Evolutionary conservation across 2,113 vertebrate species (phyloP), one percentile per base, ranked within the genome.

Genomic region (Callipepla squamata): DNA sequence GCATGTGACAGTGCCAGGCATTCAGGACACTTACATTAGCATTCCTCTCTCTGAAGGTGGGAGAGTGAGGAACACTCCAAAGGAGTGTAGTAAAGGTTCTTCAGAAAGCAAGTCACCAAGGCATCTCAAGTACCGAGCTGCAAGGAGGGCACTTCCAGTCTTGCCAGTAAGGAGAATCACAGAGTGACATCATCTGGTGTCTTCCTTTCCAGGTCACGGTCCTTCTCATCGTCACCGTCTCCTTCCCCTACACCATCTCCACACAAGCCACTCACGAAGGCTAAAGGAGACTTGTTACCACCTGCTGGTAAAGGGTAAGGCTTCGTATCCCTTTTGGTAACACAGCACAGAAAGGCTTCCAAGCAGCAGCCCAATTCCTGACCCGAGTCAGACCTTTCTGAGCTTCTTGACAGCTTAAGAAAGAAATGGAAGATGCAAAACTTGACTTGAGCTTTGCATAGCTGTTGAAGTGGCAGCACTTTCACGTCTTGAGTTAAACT

Each of bases 181-280:
- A 30, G 5, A 9, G 47, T 69, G 73, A 6, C 16, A 53, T 17
- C 51, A 53, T 53, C 15, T 17, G 51, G 26, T 14, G 8, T 57
- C 30, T 93, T 91, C 66, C 34, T 68, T 82, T 66, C 73, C 53
- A 99, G 99, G 93, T 99, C 99, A 58, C 97, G 98, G 34, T 99
- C 99, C 40, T 99, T 99, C 95, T 99, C 99, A 26, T 98, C 99
- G 1, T 99, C 98, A 12, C 98, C 98, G 0, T 98, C 99, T 85
- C 98, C 98, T 1, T 99, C 99, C 36, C 98, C 98, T 13, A 98
- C 98, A 40, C 99, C 98, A 0, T 98, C 98, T 48, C 98, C 97
- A 11, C 98, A 98, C 83, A 99, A 98, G 96, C 98, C 98, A 2
- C 85, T 97, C 61, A 34, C 89, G 2, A 99, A 99, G 97, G 96